phyloP scores from a whole-genome alignment of 2,797 vertebrate genomes.

The Alectoris magna region DNA sequence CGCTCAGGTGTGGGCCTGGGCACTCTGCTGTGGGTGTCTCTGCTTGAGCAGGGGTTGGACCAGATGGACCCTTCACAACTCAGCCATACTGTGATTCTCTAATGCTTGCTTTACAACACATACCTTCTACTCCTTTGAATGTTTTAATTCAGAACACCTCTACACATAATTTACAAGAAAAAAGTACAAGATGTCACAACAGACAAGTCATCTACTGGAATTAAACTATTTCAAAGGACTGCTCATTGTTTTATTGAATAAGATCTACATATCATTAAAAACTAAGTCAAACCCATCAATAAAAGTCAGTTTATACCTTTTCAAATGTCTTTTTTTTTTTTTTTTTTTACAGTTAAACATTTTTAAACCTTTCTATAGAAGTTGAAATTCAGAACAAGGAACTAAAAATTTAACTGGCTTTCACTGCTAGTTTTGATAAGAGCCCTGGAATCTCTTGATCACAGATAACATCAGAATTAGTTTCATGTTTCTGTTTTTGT shows the following conservation, averaged over 20 bases:
- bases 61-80: not conserved
- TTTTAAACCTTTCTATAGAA: not conserved
- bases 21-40: not conserved
- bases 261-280: not conserved
- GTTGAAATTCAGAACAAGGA: not conserved
- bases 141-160: not conserved
- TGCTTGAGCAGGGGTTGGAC: not conserved
- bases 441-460: not conserved
- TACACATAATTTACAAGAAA: not conserved
- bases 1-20: not conserved
- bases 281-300: not conserved
- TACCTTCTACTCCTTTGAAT: not conserved
- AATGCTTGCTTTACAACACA: not conserved
- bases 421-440: not conserved
- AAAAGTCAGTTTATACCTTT: not conserved
- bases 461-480: not conserved
- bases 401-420: not conserved
- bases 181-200: not conserved
- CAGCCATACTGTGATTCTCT: not conserved
- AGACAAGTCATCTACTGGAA: not conserved
- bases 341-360: not conserved
- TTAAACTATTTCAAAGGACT: not conserved
- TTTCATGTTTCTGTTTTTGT: not conserved
- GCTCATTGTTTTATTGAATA: not conserved
- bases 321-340: not conserved